A percentile compares a stretch with the other conserved stretches of the same genome.
These are phyloP conservation scores for Dastarcus helophoroides DNA, from an alignment of 2,888 invertebrate species.

Conservation along the genomic window DNA sequence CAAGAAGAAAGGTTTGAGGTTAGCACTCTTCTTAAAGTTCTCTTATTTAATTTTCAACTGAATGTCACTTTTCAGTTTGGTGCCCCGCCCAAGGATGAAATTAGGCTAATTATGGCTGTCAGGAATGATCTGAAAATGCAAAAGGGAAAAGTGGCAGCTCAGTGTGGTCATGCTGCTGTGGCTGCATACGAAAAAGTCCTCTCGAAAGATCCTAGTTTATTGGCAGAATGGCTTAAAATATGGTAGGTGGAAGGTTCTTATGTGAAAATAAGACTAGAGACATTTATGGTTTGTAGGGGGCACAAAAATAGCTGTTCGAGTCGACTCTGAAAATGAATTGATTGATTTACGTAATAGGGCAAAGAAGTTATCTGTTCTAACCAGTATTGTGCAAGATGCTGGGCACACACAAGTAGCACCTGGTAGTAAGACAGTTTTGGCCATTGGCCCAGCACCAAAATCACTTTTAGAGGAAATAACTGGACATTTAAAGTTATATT, in stretches of 20 bases:
- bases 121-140: constrained; percentile 88
- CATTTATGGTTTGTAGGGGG: constrained; percentile 57
- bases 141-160: constrained; percentile 89
- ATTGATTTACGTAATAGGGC: constrained; percentile 58
- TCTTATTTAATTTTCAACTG: no score
- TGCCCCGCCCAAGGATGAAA: constrained; percentile 40
- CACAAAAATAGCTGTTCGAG: constrained; percentile 78
- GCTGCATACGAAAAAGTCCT: constrained; percentile 67
- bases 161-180: constrained; percentile 91
- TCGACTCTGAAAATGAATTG: constrained; percentile 65
- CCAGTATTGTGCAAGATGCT: constrained; percentile 75
- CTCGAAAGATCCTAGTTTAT: constrained; percentile 47
- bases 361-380: constrained; percentile 54
- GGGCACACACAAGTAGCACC: constrained; percentile 87
- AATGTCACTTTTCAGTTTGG: constrained; percentile 23
- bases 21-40: constrained; percentile 9
- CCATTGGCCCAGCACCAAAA: constrained; percentile 82
- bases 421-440: constrained; percentile 82
- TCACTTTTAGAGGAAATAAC: constrained; percentile 69
- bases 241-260: constrained; percentile 14
- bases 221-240: constrained; percentile 44
- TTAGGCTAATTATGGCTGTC: constrained; percentile 77
- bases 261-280: neutral
- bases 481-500: constrained; percentile 76
- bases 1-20: constrained; percentile 33